Conservation (phyloP, 2,113 vertebrate species). For the Orycteropus afer region DNA sequence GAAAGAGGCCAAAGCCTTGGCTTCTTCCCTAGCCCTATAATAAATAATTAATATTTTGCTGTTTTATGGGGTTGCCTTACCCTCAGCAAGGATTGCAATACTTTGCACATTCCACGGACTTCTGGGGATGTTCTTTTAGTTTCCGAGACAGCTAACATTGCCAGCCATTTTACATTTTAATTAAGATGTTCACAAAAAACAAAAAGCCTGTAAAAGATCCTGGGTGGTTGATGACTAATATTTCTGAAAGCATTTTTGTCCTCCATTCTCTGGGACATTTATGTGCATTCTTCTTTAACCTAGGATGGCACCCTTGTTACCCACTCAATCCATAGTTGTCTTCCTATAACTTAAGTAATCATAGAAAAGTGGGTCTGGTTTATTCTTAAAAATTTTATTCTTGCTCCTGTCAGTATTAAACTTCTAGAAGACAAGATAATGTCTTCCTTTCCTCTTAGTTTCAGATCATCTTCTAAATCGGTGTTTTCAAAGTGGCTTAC, state of each 20-base stretch:
- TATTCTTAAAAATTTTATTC: background rate
- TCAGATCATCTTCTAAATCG: background rate
- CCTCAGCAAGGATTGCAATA: constrained; percentile 52
- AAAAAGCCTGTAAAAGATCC: constrained; percentile 64
- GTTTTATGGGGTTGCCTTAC: constrained; percentile 58
- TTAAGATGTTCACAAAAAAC: constrained; percentile 68
- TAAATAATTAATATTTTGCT: constrained; percentile 73
- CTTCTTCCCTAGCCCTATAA: constrained; percentile 63
- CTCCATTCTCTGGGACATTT: constrained; percentile 18
- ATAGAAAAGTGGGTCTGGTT: background rate
- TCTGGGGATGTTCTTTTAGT: constrained; percentile 31
- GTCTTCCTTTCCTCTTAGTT: background rate
- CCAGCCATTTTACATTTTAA: constrained; percentile 76
- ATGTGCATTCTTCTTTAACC: constrained; percentile 20
- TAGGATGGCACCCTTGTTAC: background rate
- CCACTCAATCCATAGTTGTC: background rate
- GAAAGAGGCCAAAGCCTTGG: constrained; percentile 47
- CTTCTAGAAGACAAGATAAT: background rate
- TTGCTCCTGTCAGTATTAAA: background rate
- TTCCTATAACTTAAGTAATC: constrained; percentile 36
- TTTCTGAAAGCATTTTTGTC: constrained; percentile 59
- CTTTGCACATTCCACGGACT: background rate
- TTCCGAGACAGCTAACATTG: constrained; percentile 56
- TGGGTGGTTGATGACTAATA: constrained; percentile 65
- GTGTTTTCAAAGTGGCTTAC: background rate